Base-by-base conservation (phyloP, 2,888 invertebrate genomes). In the Steinernema carpocapsae region DNA sequence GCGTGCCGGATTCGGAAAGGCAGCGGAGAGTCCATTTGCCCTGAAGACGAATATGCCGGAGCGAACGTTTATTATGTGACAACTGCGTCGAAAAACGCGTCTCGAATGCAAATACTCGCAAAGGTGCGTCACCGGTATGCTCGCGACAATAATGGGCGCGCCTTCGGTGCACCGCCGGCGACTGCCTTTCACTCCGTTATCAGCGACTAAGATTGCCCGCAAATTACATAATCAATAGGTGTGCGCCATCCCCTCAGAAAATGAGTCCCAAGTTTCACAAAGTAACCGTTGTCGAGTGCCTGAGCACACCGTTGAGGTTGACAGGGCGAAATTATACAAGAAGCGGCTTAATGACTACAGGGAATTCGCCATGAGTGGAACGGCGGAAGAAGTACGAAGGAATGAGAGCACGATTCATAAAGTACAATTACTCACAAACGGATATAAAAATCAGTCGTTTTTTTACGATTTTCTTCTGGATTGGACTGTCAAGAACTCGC, bases 201-300 rank as follows among this genome's bases (percentile, higher is more conserved):
- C 64, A 64, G 64, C 64, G 24, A 64, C 64, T 32, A 29, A 64
- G 64, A 64, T 64, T 14, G 64, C 14, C 64, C 12, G 14, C 37
- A 64, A 64, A 64, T 64, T 64, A 64, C 64, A 64, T 64, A 32
- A 64, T 64, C 64, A 26, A 64, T 64, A 29, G 4, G 19, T 10
- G 37, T 37, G 37, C 37, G 3, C 10, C 17, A 32, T 12, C 32
- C 17, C 29, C 32, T 26, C 22, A 32, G 64, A 24, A 6, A 32
- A 32, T 52, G 48, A n/a, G n/a, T 48, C n/a, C 48, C 4, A 48
- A 48, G 3, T 17, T 48, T 17, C 6, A 48, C n/a, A n/a, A n/a
- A n/a, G n/a, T n/a, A n/a, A n/a, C n/a, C n/a, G n/a, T n/a, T n/a
- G n/a, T n/a, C n/a, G n/a, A n/a, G n/a, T n/a, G n/a, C n/a, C n/a